A percentile compares a stretch with the other conserved stretches of the same genome.
Conservation (phyloP, 2,888 invertebrate genomes). For the Lasioglossum marginatum region DNA sequence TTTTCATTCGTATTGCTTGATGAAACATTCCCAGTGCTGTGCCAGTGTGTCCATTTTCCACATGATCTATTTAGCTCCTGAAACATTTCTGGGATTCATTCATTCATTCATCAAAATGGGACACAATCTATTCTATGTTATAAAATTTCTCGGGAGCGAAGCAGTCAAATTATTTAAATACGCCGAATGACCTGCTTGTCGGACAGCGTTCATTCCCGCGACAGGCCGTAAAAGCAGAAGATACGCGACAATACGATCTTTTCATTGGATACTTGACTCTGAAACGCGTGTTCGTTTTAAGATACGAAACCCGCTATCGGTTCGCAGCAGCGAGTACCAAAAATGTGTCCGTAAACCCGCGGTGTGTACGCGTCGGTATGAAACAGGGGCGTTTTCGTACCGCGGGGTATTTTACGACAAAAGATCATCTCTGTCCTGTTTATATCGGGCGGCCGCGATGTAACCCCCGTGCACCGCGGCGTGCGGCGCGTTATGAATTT, state of each 20-base stretch:
- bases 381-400: not conserved
- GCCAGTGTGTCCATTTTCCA: too few species aligned
- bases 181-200: not conserved
- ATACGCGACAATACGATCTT: not conserved
- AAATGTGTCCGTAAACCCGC: not conserved
- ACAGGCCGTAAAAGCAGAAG: not conserved
- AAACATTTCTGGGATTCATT: not conserved
- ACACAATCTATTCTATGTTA: not conserved
- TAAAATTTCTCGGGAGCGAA: not conserved
- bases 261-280: not conserved
- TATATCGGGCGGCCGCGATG: constrained; percentile 1
- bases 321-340: constrained; percentile 1
- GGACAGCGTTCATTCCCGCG: not conserved
- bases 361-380: not conserved
- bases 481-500: constrained; percentile 40
- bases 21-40: too few species aligned
- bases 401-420: constrained; percentile 3
- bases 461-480: not conserved
- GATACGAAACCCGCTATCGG: not conserved
- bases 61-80: too few species aligned
- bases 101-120: not conserved
- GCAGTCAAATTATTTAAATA: not conserved
- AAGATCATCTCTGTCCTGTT: constrained; percentile 6
- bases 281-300: constrained; percentile 6
- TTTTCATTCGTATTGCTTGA: too few species aligned